Base-by-base conservation (phyloP, 1,140 invertebrate genomes). In the Neodiprion fabricii region DNA sequence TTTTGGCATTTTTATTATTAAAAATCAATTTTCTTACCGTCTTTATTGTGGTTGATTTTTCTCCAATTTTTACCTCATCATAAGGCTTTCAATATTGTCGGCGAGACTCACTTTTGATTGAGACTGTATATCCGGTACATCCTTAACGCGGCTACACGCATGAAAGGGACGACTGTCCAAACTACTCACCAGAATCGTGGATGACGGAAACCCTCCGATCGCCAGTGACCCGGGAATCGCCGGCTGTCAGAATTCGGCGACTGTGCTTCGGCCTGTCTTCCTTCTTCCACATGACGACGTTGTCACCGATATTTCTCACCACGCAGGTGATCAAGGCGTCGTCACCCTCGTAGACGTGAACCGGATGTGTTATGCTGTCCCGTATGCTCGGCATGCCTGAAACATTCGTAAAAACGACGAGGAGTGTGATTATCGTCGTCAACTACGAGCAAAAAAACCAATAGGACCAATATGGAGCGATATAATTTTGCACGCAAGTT, bases 291-390 rank as follows among this genome's bases (percentile, higher is more conserved):
- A 94, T 91, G 7, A 95, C 90, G 8, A 94, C 93, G 76, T 92
- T 91, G 11, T 91, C 88, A 4, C 90, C 91, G 11, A 92, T 91
- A 65, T 93, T 91, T 40, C 92, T 89, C 9, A 95, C 93, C 23
- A 95, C 93, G 82, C 94, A 95, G 2, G 94, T 95, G 17, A 95
- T 87, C 12, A 95, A 85, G 10, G 93, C 94, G 81, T 95, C 93
- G 75, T 94, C 93, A 7, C 93, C 93, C 81, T 93, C 91, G 72
- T 89, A 89, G 11, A 91, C 92, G n/a, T 61, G 53, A 17, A 61
- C 53, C 11, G 53, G 53, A 9, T 61, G 53, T 9, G 53, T 61
- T 61, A 61, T 61, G n/a, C 53, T 61, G n/a, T 61, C 53, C 53
- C 53, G 11, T 12, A 61, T 61, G 53, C 53, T 61, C 53, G 53